Base-by-base conservation (phyloP, 2,888 invertebrate species). In the Saturnia japonica region DNA sequence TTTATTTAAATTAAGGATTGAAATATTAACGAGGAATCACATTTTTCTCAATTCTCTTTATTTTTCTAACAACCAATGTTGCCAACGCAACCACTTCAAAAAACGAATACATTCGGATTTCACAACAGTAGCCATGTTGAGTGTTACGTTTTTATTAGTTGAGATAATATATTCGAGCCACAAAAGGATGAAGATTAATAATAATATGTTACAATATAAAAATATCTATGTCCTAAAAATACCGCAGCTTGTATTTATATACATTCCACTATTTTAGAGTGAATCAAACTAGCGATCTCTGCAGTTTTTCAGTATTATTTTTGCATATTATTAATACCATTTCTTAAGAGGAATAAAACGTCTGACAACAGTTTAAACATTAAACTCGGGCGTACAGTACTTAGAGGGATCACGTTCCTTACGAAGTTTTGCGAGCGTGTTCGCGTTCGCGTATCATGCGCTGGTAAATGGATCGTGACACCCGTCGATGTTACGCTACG, bases 391-490 rank as follows among this genome's bases (percentile, higher is more conserved):
- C 73, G 75, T 70, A 71, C 74, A 77, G 75, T 81, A 60, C 28
- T 54, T 12, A 11, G 60, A 69, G 43, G 60, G 43, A 60, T 25
- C 25, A 25, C 43, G 12, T 51, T 68, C 54, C 54, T 54, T 54
- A 25, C 9, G 34, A 25, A 25, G 57, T 40, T 42, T 40, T n/a
- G 67, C 40, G 76, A 69, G 71, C 73, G 75, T 75, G 80, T 74
- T 76, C 74, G 71, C 71, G 80, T 74, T 76, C 74, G 71, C 71
- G 75, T 74, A 78, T 78, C 80, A 78, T 75, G 80, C 73, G 76
- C 73, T 72, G 75, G 73, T 75, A 78, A 81, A 81, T 80, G 79
- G 75, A 74, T 73, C 74, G 74, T 70, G 71, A 69, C 71, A 68
- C n/a, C 64, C 40, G 40, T n/a, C 40, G 19, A 62, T 62, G 34